A percentile compares a stretch with the other conserved stretches of the same genome.
phyloP scores from a whole-genome alignment of 2,888 invertebrate species.

The Apocheima hispidaria region DNA sequence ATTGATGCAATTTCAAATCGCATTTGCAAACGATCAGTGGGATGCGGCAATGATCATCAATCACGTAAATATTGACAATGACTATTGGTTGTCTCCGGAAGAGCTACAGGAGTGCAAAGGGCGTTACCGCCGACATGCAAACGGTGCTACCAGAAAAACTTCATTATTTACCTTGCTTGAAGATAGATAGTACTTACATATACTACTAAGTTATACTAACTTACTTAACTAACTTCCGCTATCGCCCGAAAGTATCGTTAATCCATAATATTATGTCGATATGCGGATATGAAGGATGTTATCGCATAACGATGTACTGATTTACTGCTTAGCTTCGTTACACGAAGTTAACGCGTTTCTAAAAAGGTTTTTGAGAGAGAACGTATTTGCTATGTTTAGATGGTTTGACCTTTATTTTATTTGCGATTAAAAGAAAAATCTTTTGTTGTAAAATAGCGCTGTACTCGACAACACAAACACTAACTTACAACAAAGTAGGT shows the following conservation, averaged over 20 bases:
- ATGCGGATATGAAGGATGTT: conserved; percentile 26
- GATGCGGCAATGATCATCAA: too few relatives aligned
- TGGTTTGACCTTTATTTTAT: too few relatives aligned
- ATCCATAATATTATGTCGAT: conserved; percentile 27
- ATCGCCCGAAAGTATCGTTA: conserved; percentile 25
- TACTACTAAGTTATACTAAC: not conserved
- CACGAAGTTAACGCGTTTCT: not conserved
- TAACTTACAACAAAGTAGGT: too few relatives aligned
- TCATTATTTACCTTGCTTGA: not conserved
- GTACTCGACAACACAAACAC: too few relatives aligned
- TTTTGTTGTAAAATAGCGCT: too few relatives aligned
- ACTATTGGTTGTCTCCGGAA: too few relatives aligned
- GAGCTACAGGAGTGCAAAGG: too few relatives aligned
- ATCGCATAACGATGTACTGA: conserved; percentile 23
- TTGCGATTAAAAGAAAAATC: too few relatives aligned
- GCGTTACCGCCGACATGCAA: too few relatives aligned
- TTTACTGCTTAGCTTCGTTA: conserved; percentile 23
- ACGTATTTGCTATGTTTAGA: not conserved
- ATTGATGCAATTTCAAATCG: too few relatives aligned
- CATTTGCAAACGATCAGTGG: too few relatives aligned
- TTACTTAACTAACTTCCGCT: conserved; percentile 9
- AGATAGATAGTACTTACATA: not conserved
- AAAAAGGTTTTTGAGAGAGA: not conserved
- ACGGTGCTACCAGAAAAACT: not conserved
- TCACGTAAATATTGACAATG: too few relatives aligned